A percentile compares a stretch with the other conserved stretches of the same genome.
Evolutionary conservation across 1,140 invertebrate species (phyloP).

Genomic region (Drosophila truncata): DNA sequence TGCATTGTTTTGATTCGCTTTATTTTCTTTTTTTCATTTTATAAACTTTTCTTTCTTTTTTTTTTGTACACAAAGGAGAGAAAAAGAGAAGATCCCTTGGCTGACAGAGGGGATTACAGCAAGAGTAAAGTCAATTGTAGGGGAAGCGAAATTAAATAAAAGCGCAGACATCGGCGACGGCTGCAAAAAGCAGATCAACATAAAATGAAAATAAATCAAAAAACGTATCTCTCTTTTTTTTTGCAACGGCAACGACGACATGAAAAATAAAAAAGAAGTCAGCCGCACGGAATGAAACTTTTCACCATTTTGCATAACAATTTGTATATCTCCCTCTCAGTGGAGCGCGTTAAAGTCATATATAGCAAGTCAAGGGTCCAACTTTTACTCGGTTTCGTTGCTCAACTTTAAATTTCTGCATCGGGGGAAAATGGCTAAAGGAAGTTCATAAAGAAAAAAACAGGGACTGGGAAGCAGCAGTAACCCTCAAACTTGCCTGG

Average conservation of each 20-base stretch:
- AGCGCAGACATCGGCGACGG: constrained; percentile 58
- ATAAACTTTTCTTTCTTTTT: background rate
- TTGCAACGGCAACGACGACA: constrained; percentile 41
- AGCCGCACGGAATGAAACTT: constrained; percentile 76
- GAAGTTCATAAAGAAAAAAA: constrained; percentile 62
- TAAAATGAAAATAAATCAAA: constrained; percentile 84
- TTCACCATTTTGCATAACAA: constrained; percentile 84
- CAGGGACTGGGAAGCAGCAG: constrained; percentile 36
- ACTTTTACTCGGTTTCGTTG: constrained; percentile 81
- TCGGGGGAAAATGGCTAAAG: background rate
- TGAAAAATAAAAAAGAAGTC: constrained; percentile 40
- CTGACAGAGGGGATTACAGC: constrained; percentile 18
- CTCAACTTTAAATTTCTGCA: constrained; percentile 75
- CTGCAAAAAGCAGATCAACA: constrained; percentile 77
- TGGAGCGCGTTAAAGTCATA: constrained; percentile 81
- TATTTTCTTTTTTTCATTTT: constrained; percentile 1
- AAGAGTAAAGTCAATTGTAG: constrained; percentile 75
- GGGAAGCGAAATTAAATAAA: constrained; percentile 74
- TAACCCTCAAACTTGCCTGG: background rate
- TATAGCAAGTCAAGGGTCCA: constrained; percentile 62
- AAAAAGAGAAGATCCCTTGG: constrained; percentile 28
- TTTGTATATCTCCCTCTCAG: constrained; percentile 83
- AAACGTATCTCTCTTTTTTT: constrained; percentile 29
- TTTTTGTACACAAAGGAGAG: constrained; percentile 27
- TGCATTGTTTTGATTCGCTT: constrained; percentile 61